Base-by-base conservation (phyloP, 1,140 invertebrate species). In the Drosophila lacteicornis region DNA sequence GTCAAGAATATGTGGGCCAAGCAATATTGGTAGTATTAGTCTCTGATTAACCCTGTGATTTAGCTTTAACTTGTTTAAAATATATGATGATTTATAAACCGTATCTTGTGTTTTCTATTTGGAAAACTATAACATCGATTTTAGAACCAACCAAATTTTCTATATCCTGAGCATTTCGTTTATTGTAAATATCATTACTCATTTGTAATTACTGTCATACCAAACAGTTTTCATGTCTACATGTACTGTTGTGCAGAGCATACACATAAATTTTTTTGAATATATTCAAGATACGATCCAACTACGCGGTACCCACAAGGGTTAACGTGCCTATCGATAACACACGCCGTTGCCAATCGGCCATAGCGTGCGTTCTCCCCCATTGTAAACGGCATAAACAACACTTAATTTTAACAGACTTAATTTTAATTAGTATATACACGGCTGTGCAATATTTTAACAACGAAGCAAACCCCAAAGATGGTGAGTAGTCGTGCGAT, bases 311-410 rank as follows among this genome's bases (percentile, higher is more conserved):
- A 22, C 12, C 6, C 19, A 12, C n/a, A 38, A 19, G 38, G 61
- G 67, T 67, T 69, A 69, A 69, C 2, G 4, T 5, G 7, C 5
- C 43, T 47, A 67, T 67, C 63, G 63, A 67, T 67, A 62, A 36
- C 40, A 19, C 9, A 36, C 40, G 27, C 11, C 40, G 17, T n/a
- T 57, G 57, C 15, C 30, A 22, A 66, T 66, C 57, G 62, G 40
- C 8, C 17, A 40, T 17, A 46, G 58, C 63, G 63, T 63, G 63
- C 57, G 57, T 61, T 42, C 19, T 27, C 2, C 5, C 5, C 17
- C 30, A 56, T 43, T 27, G 61, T 12, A 47, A 42, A 19, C 40
- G n/a, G 27, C n/a, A 66, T 61, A 67, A 67, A 67, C 61, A 67
- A 66, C 15, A 36, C 15, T 33, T 22, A n/a, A 9, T 36, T 9